Evolutionary conservation across 1,140 invertebrate genomes (phyloP).

Genomic region (Drosophila persimilis): DNA sequence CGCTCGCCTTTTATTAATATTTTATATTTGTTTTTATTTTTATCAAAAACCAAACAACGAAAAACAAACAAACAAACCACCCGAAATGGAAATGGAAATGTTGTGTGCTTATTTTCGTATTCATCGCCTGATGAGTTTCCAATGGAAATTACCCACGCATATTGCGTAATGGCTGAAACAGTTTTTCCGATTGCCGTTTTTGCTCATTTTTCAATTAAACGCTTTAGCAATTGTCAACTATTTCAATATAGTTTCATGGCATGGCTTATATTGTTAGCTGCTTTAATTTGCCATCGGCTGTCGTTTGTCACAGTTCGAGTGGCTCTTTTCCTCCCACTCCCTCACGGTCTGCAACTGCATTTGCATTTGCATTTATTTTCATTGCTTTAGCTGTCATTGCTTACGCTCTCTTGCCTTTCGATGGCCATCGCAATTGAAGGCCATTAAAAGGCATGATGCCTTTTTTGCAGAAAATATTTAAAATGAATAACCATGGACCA

Average conservation of each 20-base stretch:
- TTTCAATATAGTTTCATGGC: conserved; percentile 26
- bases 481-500: conserved; percentile 17
- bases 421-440: background rate
- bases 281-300: conserved; percentile 28
- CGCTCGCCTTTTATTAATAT: conserved; percentile 52
- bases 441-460: conserved; percentile 4
- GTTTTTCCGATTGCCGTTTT: conserved; percentile 6
- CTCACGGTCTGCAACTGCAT: background rate
- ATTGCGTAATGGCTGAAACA: conserved; percentile 33
- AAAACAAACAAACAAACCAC: conserved; percentile 7
- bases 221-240: conserved; percentile 41
- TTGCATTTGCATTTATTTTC: conserved; percentile 19
- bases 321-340: background rate
- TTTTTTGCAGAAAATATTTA: conserved; percentile 19
- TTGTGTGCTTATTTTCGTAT: conserved; percentile 13
- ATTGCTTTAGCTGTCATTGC: conserved; percentile 17
- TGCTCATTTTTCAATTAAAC: conserved; percentile 15
- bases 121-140: conserved; percentile 34
- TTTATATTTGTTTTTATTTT: conserved; percentile 44
- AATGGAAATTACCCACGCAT: conserved; percentile 38
- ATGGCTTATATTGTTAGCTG: conserved; percentile 27
- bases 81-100: conserved; percentile 5
- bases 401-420: conserved; percentile 7
- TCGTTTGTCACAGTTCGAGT: conserved; percentile 20
- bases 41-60: conserved; percentile 9